Evolutionary conservation across 2,888 invertebrate genomes (phyloP), one percentile per base, ranked within the genome.

Genomic region (Phytoseiulus persimilis): DNA sequence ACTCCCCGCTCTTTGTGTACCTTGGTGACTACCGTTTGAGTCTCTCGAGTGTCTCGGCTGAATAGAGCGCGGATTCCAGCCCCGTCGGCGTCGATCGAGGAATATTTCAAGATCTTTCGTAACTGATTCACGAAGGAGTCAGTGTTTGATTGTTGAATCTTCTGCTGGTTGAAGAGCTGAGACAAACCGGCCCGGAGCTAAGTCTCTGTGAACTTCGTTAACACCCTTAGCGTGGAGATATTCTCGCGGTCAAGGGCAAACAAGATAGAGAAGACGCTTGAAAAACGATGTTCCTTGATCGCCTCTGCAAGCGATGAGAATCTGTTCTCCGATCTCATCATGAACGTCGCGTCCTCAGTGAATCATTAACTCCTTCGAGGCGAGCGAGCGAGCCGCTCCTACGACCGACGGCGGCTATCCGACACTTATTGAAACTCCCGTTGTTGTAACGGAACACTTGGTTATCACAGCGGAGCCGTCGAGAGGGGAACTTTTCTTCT

Each of bases 331-430:
- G 65, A 65, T 65, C 65, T 65, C 28, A 65, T 65, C 65, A 65
- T 28, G 65, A 65, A 65, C 65, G 65, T 65, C 65, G 65, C 65
- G 23, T 65, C 65, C 65, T 65, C 65, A 65, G 65, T 65, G 65
- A 65, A 65, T 65, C 65, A 65, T 65, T 65, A 65, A 65, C 65
- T 65, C 65, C 65, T 65, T 65, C n/a, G 65, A 65, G 65, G 65
- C 65, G 65, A 28, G 2, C 9, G 65, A 14, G 18, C 23, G 65
- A 65, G 2, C 14, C 65, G 65, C 65, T 65, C 18, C 28, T 14
- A 65, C 65, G 65, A 65, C 65, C 65, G 65, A 65, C 5, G 65
- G 18, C 65, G 65, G 65, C 65, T 28, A 65, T 65, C 65, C 65
- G 65, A 65, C 65, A 65, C 65, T 65, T 65, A 65, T 65, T 65